These are phyloP conservation scores for Urocitellus parryii DNA, from an alignment of 2,113 vertebrate genomes.

Conservation along the genomic window DNA sequence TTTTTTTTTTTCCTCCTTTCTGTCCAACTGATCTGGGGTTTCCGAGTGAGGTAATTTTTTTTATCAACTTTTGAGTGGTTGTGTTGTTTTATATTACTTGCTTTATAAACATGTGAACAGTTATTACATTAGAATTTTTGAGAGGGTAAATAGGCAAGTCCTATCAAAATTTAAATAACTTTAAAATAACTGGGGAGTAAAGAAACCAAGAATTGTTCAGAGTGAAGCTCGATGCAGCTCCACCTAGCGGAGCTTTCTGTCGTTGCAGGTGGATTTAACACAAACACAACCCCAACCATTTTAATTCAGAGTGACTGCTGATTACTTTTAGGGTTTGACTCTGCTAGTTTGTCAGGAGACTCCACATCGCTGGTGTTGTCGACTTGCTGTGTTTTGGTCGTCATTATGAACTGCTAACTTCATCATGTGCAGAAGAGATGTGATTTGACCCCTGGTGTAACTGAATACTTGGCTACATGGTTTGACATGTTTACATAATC, in stretches of 20 bases:
- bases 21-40: not conserved
- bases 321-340: not conserved
- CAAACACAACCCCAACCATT: not conserved
- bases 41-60: not conserved
- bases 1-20: not conserved
- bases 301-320: slow-evolving; percentile 27
- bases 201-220: not conserved
- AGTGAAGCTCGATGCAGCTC: slow-evolving; percentile 10
- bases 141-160: not conserved
- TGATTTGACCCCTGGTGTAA: not conserved
- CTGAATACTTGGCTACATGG: not conserved
- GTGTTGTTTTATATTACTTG: not conserved
- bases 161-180: not conserved
- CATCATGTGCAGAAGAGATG: not conserved
- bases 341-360: not conserved
- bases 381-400: not conserved
- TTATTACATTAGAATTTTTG: slow-evolving; percentile 21
- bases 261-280: slow-evolving; percentile 49
- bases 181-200: not conserved
- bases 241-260: slow-evolving; percentile 69
- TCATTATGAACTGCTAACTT: not conserved
- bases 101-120: slow-evolving; percentile 22
- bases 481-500: slow-evolving; percentile 1
- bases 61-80: not conserved
- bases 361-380: not conserved